Evolutionary conservation across 1,140 invertebrate genomes (phyloP).

Genomic region (Megalopta genalis): DNA sequence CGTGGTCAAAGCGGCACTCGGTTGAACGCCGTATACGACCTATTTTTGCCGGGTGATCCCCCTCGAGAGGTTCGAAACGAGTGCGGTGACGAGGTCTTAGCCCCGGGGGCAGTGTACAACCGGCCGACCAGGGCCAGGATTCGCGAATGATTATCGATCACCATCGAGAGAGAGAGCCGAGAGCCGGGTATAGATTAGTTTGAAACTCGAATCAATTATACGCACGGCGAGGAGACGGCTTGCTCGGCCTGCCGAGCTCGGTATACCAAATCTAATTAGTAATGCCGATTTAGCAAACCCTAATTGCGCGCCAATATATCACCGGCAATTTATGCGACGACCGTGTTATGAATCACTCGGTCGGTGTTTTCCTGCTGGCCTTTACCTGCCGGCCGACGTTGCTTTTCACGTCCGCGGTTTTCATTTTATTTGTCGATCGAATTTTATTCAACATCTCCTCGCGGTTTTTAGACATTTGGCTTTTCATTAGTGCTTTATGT

Average conservation of each 20-base stretch:
- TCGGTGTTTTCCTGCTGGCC: slow-evolving; percentile 53
- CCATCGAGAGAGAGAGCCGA: slow-evolving; percentile 43
- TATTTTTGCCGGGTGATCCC: slow-evolving; percentile 25
- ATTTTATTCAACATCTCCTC: too few relatives aligned
- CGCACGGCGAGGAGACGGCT: slow-evolving; percentile 29
- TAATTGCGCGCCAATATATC: slow-evolving; percentile 71
- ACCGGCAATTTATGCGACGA: slow-evolving; percentile 68
- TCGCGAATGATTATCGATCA: slow-evolving; percentile 62
- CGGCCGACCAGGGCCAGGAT: neutral
- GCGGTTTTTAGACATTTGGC: too few relatives aligned
- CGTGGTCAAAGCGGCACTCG: neutral
- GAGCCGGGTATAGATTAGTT: slow-evolving; percentile 66
- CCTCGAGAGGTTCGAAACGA: neutral
- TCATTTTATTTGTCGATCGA: too few relatives aligned
- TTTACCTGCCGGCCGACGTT: neutral
- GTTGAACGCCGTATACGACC: neutral
- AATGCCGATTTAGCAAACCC: slow-evolving; percentile 71
- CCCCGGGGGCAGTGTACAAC: neutral
- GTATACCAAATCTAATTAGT: slow-evolving; percentile 72
- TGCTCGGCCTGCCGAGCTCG: slow-evolving; percentile 51
- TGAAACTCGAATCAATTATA: slow-evolving; percentile 74
- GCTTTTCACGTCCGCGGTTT: too few relatives aligned
- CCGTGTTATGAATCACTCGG: slow-evolving; percentile 64
- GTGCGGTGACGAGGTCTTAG: slow-evolving; percentile 5
- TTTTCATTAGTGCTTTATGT: too few relatives aligned